Evolutionary conservation across 2,797 vertebrate genomes (phyloP).

Genomic region (Sebastes paucispinis): DNA sequence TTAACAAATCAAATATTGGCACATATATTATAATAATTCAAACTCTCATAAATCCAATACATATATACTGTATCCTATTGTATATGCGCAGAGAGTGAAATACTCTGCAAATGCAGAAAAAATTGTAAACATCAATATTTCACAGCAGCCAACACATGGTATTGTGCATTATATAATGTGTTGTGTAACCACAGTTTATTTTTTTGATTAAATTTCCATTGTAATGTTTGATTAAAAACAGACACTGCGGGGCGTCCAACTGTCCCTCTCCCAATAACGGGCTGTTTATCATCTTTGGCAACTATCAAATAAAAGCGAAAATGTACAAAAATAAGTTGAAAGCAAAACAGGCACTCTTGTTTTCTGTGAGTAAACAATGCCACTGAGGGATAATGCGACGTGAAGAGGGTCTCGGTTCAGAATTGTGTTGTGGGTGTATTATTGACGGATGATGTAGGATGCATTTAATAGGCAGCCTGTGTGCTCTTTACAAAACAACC

Average conservation of each 20-base stretch:
- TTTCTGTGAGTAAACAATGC: slow-evolving; percentile 26
- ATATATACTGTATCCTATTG: not conserved
- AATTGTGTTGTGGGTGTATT: slow-evolving; percentile 28
- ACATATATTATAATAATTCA: not conserved
- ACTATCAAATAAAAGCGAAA: slow-evolving; percentile 16
- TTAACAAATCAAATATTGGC: not conserved
- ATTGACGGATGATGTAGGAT: slow-evolving; percentile 23
- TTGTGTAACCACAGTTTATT: slow-evolving; percentile 38
- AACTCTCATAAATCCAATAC: not conserved
- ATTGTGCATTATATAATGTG: slow-evolving; percentile 19
- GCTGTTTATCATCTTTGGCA: slow-evolving; percentile 18
- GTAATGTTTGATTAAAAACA: slow-evolving; percentile 49
- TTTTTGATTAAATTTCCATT: slow-evolving; percentile 29
- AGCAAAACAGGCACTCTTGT: slow-evolving; percentile 9
- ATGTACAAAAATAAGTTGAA: slow-evolving; percentile 16
- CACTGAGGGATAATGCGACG: slow-evolving; percentile 3
- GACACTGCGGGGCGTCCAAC: not conserved
- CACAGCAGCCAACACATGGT: not conserved
- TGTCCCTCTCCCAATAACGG: not conserved
- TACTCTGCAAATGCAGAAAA: not conserved
- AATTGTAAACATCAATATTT: too few relatives aligned
- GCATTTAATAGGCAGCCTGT: slow-evolving; percentile 20
- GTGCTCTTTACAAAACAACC: slow-evolving; percentile 20
- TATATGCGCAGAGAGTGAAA: not conserved
- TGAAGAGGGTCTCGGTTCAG: slow-evolving; percentile 27